A percentile compares a stretch with the other conserved stretches of the same genome.
Evolutionary conservation across 1,140 invertebrate species (phyloP).

Genomic region (Aphidius ervi): DNA sequence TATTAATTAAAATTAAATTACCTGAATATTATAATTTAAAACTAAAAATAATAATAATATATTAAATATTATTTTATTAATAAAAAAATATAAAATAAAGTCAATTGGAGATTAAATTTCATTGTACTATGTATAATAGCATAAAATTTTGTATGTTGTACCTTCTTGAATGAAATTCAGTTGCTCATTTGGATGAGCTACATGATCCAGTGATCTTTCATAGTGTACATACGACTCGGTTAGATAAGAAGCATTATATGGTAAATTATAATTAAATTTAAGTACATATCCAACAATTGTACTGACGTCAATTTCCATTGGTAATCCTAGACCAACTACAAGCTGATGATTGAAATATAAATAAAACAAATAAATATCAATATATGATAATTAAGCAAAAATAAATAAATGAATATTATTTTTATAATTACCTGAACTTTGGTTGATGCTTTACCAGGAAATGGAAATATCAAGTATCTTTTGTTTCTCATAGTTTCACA

Average conservation of each 20-base stretch:
- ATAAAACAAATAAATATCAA: slow-evolving; percentile 1
- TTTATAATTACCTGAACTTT: slow-evolving; percentile 44
- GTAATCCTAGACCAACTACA: slow-evolving; percentile 50
- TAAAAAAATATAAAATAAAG: not conserved
- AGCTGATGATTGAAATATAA: slow-evolving; percentile 38
- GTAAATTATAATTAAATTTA: slow-evolving; percentile 52
- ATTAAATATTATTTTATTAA: slow-evolving; percentile 4
- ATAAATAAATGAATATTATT: not conserved
- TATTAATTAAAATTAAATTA: not conserved
- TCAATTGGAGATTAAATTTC: not conserved
- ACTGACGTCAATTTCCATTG: slow-evolving; percentile 52
- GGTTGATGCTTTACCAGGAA: slow-evolving; percentile 24
- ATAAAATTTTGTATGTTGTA: slow-evolving; percentile 10
- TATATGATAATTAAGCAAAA: not conserved
- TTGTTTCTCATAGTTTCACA: slow-evolving; percentile 22
- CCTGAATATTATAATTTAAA: not conserved
- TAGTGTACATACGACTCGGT: slow-evolving; percentile 45
- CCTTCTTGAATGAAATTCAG: slow-evolving; percentile 14
- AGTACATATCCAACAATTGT: slow-evolving; percentile 52
- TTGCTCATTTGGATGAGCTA: slow-evolving; percentile 20
- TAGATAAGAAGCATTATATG: slow-evolving; percentile 49
- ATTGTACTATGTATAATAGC: no score
- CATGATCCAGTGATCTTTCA: slow-evolving; percentile 39
- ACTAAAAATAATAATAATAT: slow-evolving; percentile 19
- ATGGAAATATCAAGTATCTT: slow-evolving; percentile 45